phyloP scores from a whole-genome alignment of 2,797 vertebrate genomes.

The Enoplosus armatus region DNA sequence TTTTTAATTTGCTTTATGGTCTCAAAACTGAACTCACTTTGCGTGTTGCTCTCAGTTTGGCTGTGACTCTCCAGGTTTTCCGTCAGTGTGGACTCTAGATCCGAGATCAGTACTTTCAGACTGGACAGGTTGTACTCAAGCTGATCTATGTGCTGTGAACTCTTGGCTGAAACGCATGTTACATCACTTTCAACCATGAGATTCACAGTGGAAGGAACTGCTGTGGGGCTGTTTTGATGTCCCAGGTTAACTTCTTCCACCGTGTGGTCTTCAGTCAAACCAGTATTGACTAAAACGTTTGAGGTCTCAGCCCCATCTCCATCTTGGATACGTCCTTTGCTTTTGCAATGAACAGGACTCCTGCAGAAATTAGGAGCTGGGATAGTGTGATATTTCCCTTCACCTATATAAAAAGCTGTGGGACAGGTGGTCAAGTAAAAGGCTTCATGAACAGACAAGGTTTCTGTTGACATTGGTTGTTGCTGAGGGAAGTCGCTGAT shows the following conservation, averaged over 20 bases:
- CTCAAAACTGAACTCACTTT: conserved; percentile 23
- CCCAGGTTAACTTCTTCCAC: conserved; percentile 11
- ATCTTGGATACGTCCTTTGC: conserved; percentile 31
- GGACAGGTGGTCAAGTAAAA: conserved; percentile 28
- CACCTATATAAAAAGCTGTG: conserved; percentile 18
- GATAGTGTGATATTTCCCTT: conserved; percentile 63
- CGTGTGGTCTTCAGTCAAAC: conserved; percentile 36
- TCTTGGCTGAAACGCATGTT: conserved; percentile 28
- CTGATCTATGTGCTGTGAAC: conserved; percentile 78
- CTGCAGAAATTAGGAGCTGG: conserved; percentile 74
- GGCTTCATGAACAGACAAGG: conserved; percentile 31
- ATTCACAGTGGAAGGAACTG: conserved; percentile 1
- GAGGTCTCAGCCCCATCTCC: background rate
- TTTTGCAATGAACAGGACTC: conserved; percentile 78
- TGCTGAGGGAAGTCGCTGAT: conserved; percentile 25
- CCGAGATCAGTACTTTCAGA: conserved; percentile 80
- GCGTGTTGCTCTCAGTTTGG: conserved; percentile 26
- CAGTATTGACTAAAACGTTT: conserved; percentile 7
- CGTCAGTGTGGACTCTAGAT: conserved; percentile 80
- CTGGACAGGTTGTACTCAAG: conserved; percentile 80
- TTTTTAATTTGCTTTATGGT: background rate
- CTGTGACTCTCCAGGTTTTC: conserved; percentile 52
- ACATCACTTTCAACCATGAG: conserved; percentile 21
- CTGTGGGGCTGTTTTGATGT: background rate
- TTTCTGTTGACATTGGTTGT: conserved; percentile 12